Percentiles rank a stretch among this genome's conserved stretches.
Evolutionary conservation across 2,888 invertebrate species (phyloP).

Genomic region (Desoria tigrina): DNA sequence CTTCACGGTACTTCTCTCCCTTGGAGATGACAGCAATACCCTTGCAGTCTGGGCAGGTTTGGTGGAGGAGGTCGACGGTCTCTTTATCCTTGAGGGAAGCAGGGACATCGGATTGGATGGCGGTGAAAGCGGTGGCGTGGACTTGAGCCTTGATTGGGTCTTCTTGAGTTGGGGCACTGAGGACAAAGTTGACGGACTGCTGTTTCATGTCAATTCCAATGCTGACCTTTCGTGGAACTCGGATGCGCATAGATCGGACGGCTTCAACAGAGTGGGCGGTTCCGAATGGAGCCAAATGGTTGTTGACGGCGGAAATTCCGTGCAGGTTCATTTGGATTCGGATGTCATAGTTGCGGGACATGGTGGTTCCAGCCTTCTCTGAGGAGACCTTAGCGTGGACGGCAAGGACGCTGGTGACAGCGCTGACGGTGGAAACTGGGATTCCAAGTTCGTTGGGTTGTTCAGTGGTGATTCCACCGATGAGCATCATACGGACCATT

Average conservation of each 20-base stretch:
- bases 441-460: slow-evolving; percentile 50
- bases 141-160: slow-evolving; percentile 46
- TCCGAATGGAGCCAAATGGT: slow-evolving; percentile 51
- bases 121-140: slow-evolving; percentile 48
- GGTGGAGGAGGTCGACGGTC: slow-evolving; percentile 44
- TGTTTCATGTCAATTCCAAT: slow-evolving; percentile 48
- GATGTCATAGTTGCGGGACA: slow-evolving; percentile 46
- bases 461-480: slow-evolving; percentile 50
- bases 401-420: slow-evolving; percentile 40
- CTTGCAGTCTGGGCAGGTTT: slow-evolving; percentile 49
- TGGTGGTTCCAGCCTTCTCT: slow-evolving; percentile 44
- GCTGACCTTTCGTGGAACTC: slow-evolving; percentile 49
- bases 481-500: slow-evolving; percentile 45
- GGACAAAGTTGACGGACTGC: slow-evolving; percentile 43
- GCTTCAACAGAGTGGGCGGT: slow-evolving; percentile 47
- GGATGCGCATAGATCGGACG: slow-evolving; percentile 43
- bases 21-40: slow-evolving; percentile 44
- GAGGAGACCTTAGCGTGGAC: slow-evolving; percentile 48
- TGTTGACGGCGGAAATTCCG: slow-evolving; percentile 43
- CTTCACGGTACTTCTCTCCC: slow-evolving; percentile 48
- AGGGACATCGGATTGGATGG: slow-evolving; percentile 38
- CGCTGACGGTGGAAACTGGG: slow-evolving; percentile 47
- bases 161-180: slow-evolving; percentile 47
- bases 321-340: slow-evolving; percentile 34
- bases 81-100: slow-evolving; percentile 42